A percentile compares a stretch with the other conserved stretches of the same genome.
These are phyloP conservation scores for Pachymerium ferrugineum DNA, from an alignment of 2,888 invertebrate genomes.

Conservation along the genomic window DNA sequence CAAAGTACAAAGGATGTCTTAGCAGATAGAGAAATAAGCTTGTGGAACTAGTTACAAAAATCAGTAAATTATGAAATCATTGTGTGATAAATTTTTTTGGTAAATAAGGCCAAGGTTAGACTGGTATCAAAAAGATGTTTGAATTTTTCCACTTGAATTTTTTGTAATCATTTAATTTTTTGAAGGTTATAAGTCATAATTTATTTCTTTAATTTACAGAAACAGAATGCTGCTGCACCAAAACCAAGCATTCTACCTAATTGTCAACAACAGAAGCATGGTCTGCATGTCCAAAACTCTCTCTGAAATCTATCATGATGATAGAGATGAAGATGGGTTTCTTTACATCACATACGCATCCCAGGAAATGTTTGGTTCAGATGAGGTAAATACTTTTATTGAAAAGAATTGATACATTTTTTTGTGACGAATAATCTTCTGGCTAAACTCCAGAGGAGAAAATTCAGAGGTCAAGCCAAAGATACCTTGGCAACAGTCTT, in stretches of 20 bases:
- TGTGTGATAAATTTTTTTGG: not conserved
- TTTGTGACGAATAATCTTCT: not conserved
- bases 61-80: too few species aligned
- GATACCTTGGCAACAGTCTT: constrained; percentile 8
- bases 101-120: constrained; percentile 21
- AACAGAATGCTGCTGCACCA: constrained; percentile 58
- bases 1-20: too few species aligned
- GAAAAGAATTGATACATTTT: not conserved
- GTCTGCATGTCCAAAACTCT: constrained; percentile 73
- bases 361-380: constrained; percentile 74
- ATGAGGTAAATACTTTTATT: not conserved
- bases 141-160: not conserved
- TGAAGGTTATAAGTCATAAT: not conserved
- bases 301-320: constrained; percentile 70
- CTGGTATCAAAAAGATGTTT: too few species aligned
- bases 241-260: constrained; percentile 70
- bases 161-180: not conserved
- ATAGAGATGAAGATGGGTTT: constrained; percentile 76
- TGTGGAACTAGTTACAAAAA: too few species aligned
- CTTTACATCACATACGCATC: constrained; percentile 84
- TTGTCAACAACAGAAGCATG: constrained; percentile 76
- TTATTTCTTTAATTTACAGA: constrained; percentile 45
- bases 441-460: not conserved
- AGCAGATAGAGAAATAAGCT: too few species aligned
- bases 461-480: not conserved